Percentiles rank a stretch among this genome's conserved stretches.
These are phyloP conservation scores for Teinopalpus imperialis DNA, from an alignment of 2,888 invertebrate genomes.

Conservation along the genomic window DNA sequence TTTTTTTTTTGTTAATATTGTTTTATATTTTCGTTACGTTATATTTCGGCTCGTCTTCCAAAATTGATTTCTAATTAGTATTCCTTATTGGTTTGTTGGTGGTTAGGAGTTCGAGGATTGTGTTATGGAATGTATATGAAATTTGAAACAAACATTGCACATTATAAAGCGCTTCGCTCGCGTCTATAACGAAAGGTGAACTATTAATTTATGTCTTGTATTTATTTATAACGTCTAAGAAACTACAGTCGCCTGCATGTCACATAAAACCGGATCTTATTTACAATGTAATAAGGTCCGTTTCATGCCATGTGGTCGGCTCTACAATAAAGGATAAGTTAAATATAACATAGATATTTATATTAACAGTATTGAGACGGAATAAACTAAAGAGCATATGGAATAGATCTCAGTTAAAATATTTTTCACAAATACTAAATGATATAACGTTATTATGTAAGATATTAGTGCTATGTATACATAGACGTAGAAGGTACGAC, in stretches of 20 bases:
- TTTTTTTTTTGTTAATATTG: too few species aligned
- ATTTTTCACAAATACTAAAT: slow-evolving; percentile 57
- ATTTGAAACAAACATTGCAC: slow-evolving; percentile 61
- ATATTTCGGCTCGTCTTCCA: slow-evolving; percentile 58
- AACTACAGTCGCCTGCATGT: slow-evolving; percentile 12
- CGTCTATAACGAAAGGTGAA: slow-evolving; percentile 69
- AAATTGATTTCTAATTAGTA: slow-evolving; percentile 44
- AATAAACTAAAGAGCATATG: slow-evolving; percentile 64
- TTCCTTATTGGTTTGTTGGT: slow-evolving; percentile 41
- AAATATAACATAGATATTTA: slow-evolving; percentile 42
- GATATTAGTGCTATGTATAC: slow-evolving; percentile 47
- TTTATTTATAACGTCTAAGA: slow-evolving; percentile 31
- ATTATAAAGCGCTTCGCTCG: slow-evolving; percentile 61
- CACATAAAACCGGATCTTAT: background rate
- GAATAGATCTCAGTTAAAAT: slow-evolving; percentile 69
- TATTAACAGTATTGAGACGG: slow-evolving; percentile 61
- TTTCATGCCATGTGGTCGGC: slow-evolving; percentile 36
- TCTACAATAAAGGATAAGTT: slow-evolving; percentile 40
- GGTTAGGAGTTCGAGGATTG: slow-evolving; percentile 13
- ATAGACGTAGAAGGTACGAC: slow-evolving; percentile 29
- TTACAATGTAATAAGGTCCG: background rate
- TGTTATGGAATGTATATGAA: slow-evolving; percentile 18
- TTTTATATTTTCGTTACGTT: slow-evolving; percentile 23
- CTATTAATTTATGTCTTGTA: slow-evolving; percentile 73
- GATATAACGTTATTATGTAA: slow-evolving; percentile 48